Evolutionary conservation across 2,888 invertebrate species (phyloP).

Genomic region (Lissonota sp.): DNA sequence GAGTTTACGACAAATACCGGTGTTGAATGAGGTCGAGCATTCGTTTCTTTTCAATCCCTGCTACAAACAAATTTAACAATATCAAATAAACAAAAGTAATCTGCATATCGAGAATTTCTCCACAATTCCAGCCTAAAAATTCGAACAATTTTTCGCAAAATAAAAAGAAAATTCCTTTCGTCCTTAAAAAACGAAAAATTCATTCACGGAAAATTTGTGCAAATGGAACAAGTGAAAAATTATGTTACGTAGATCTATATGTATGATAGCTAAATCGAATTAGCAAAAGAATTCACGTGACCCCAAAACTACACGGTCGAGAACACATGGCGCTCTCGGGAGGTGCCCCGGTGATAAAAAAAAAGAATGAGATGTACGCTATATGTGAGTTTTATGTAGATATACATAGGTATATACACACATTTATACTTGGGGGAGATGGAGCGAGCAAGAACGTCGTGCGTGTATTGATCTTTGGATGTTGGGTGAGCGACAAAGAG

Average conservation of each 20-base stretch:
- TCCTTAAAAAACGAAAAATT: too few species aligned
- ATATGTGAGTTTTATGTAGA: background rate
- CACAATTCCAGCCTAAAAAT: too few species aligned
- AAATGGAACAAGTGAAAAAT: background rate
- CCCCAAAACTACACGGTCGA: conserved; percentile 43
- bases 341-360: conserved; percentile 16
- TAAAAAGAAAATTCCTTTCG: too few species aligned
- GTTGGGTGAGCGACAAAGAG: conserved; percentile 44
- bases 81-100: too few species aligned
- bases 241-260: conserved; percentile 10
- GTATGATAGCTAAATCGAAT: conserved; percentile 31
- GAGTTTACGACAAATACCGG: background rate
- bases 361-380: conserved; percentile 20
- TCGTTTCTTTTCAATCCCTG: background rate
- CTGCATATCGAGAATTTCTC: too few species aligned
- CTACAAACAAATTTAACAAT: too few species aligned
- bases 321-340: conserved; percentile 50
- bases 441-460: conserved; percentile 66
- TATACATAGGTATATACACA: conserved; percentile 5
- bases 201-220: too few species aligned
- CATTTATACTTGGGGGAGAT: conserved; percentile 22
- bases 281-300: conserved; percentile 50
- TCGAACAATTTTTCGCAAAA: too few species aligned
- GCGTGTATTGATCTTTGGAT: conserved; percentile 76
- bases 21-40: conserved; percentile 2